Conservation (phyloP, 2,888 invertebrate genomes). For the Cynaeus angustus region DNA sequence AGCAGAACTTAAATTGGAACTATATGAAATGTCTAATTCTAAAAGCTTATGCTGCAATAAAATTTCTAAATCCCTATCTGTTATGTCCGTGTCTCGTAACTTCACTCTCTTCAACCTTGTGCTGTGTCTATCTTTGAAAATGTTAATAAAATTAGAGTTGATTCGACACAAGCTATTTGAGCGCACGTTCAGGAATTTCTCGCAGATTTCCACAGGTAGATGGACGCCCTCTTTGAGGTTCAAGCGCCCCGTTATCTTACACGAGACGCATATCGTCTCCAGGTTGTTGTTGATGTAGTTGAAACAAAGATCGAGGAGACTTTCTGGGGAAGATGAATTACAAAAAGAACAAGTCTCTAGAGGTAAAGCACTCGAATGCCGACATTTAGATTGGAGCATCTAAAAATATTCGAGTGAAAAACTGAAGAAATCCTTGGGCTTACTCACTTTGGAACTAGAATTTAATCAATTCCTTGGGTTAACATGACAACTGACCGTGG, state of each 20-base stretch:
- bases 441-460: constrained; percentile 29
- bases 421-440: neutral
- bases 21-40: constrained; percentile 85
- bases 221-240: constrained; percentile 77
- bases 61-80: constrained; percentile 80
- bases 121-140: constrained; percentile 80
- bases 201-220: constrained; percentile 83
- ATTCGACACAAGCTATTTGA: constrained; percentile 71
- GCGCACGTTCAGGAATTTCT: constrained; percentile 77
- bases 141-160: constrained; percentile 80
- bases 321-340: constrained; percentile 73
- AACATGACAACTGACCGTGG: constrained; percentile 41
- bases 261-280: constrained; percentile 75
- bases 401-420: constrained; percentile 50
- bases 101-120: constrained; percentile 82
- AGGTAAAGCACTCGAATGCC: constrained; percentile 68
- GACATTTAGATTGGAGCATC: constrained; percentile 68
- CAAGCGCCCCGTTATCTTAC: constrained; percentile 67
- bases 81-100: constrained; percentile 82
- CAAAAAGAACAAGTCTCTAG: constrained; percentile 69
- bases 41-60: constrained; percentile 83
- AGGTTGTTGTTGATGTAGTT: constrained; percentile 78
- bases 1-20: constrained; percentile 78
- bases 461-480: constrained; percentile 25
- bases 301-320: constrained; percentile 78